Evolutionary conservation across 1,140 invertebrate species (phyloP).

Genomic region (Argopecten irradians): DNA sequence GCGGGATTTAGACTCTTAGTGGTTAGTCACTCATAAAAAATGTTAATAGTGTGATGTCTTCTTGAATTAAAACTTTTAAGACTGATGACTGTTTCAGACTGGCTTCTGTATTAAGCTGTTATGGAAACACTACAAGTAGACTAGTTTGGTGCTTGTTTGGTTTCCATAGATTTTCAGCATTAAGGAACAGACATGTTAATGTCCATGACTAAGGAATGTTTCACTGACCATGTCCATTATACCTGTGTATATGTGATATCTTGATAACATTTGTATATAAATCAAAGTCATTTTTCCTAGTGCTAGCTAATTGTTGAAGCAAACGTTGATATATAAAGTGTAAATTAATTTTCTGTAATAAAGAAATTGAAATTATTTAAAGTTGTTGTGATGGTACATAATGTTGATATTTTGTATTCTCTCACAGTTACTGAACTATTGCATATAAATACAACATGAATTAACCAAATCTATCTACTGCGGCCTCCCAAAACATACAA

Average conservation of each 20-base stretch:
- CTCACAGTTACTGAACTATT: too few species aligned
- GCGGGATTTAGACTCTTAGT: too few species aligned
- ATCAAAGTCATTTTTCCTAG: background rate
- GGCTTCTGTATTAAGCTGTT: too few species aligned
- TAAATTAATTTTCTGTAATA: constrained; percentile 24
- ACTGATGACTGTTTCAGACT: too few species aligned
- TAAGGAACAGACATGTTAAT: background rate
- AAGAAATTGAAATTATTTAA: background rate
- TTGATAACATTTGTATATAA: background rate
- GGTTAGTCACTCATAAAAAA: too few species aligned
- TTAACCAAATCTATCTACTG: too few species aligned
- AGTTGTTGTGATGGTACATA: background rate
- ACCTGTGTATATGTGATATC: background rate
- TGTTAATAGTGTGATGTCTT: too few species aligned
- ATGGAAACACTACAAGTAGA: background rate
- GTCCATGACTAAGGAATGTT: background rate
- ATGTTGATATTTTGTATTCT: background rate
- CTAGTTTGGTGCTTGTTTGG: background rate
- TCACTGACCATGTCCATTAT: background rate
- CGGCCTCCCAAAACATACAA: too few species aligned
- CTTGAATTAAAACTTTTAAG: too few species aligned
- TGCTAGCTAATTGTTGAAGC: constrained; percentile 1
- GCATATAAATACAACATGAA: too few species aligned
- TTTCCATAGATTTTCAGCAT: background rate
- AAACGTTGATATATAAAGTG: background rate